Percentiles rank a stretch among this genome's conserved stretches.
Evolutionary conservation across 2,113 vertebrate genomes (phyloP).

Genomic region (Carassius auratus): DNA sequence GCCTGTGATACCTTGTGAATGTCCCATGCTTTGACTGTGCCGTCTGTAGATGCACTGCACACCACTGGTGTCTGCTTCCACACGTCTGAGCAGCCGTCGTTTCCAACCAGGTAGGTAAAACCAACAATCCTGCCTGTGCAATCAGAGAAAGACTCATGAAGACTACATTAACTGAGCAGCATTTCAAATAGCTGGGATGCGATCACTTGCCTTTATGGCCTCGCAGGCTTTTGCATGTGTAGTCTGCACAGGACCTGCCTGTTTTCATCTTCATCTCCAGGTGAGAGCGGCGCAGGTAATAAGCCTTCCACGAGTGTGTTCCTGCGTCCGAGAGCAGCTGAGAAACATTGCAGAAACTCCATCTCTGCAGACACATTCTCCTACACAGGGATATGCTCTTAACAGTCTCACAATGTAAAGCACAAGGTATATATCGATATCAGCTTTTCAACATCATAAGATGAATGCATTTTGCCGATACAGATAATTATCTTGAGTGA

Average conservation of each 20-base stretch:
- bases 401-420: background rate
- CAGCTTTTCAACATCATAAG: too few species aligned
- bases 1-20: slow-evolving; percentile 69
- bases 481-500: background rate
- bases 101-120: slow-evolving; percentile 70
- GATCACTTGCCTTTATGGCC: slow-evolving; percentile 72
- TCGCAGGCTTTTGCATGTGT: slow-evolving; percentile 76
- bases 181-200: background rate
- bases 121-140: slow-evolving; percentile 73
- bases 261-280: slow-evolving; percentile 76
- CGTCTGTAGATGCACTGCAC: slow-evolving; percentile 77
- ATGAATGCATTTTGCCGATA: background rate
- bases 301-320: slow-evolving; percentile 76
- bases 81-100: slow-evolving; percentile 60
- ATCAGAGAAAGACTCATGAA: background rate
- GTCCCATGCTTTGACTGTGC: slow-evolving; percentile 77
- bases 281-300: slow-evolving; percentile 75
- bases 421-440: background rate
- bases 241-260: slow-evolving; percentile 74
- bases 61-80: slow-evolving; percentile 62
- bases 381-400: slow-evolving; percentile 59
- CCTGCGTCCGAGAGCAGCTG: slow-evolving; percentile 59
- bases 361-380: slow-evolving; percentile 77
- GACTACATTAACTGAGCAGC: background rate
- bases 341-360: slow-evolving; percentile 77